Evolutionary conservation across 1,140 invertebrate genomes (phyloP).

Genomic region (Arion vulgaris): DNA sequence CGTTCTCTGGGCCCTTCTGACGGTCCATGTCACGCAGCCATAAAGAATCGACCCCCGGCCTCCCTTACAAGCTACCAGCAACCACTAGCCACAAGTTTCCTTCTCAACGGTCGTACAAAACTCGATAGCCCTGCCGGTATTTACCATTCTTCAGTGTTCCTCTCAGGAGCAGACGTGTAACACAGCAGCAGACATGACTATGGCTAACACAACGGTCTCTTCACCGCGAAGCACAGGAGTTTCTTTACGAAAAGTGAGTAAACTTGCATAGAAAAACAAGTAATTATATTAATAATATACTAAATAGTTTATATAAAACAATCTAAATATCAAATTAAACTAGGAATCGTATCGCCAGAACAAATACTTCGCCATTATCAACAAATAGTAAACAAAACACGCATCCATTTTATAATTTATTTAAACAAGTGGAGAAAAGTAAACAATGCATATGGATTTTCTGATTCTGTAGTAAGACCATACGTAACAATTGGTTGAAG

Average conservation of each 20-base stretch:
- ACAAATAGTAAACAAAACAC: too few species aligned
- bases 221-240: constrained; percentile 9
- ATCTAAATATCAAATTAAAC: too few species aligned
- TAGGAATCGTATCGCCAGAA: too few species aligned
- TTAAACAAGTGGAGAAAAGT: too few species aligned
- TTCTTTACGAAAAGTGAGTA: constrained; percentile 17
- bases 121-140: not conserved
- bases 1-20: constrained; percentile 19
- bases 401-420: too few species aligned
- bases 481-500: too few species aligned
- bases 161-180: not conserved
- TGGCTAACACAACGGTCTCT: not conserved
- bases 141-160: not conserved
- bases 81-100: not conserved
- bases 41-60: not conserved
- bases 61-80: not conserved
- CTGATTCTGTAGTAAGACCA: too few species aligned
- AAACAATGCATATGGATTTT: too few species aligned
- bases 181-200: not conserved
- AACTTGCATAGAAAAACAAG: too few species aligned
- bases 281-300: too few species aligned
- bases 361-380: too few species aligned
- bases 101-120: not conserved
- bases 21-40: constrained; percentile 21
- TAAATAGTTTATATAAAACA: too few species aligned